Conservation (phyloP, 2,797 vertebrate genomes). For the Notolabrus celidotus region DNA sequence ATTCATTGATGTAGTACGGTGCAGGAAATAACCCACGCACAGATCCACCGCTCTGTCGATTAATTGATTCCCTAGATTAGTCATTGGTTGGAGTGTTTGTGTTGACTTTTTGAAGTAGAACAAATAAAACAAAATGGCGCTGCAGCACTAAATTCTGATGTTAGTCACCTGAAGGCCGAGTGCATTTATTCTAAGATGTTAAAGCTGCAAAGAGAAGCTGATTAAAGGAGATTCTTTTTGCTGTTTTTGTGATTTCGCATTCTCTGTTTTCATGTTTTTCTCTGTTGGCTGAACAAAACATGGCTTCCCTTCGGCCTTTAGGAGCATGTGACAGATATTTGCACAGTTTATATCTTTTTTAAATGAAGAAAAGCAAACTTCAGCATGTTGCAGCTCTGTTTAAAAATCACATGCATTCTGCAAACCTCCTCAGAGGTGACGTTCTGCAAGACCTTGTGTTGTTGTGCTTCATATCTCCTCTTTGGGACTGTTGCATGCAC, state of each 20-base stretch:
- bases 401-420: too few species aligned
- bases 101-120: background rate
- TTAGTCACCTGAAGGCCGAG: background rate
- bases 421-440: background rate
- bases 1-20: slow-evolving; percentile 10
- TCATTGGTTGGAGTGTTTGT: background rate
- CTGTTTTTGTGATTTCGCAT: background rate
- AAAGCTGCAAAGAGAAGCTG: background rate
- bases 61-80: background rate
- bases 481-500: too few species aligned
- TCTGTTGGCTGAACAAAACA: background rate
- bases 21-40: slow-evolving; percentile 4
- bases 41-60: background rate
- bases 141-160: background rate
- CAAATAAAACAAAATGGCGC: slow-evolving; percentile 2
- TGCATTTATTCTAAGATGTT: background rate
- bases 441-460: too few species aligned
- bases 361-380: background rate
- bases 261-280: background rate
- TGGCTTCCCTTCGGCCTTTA: background rate
- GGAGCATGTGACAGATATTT: background rate
- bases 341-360: background rate
- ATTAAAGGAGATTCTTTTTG: background rate
- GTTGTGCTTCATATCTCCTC: too few species aligned
- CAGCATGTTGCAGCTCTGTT: too few species aligned